Evolutionary conservation across 2,888 invertebrate genomes (phyloP), one percentile per base, ranked within the genome.

Genomic region (Apamea monoglypha): DNA sequence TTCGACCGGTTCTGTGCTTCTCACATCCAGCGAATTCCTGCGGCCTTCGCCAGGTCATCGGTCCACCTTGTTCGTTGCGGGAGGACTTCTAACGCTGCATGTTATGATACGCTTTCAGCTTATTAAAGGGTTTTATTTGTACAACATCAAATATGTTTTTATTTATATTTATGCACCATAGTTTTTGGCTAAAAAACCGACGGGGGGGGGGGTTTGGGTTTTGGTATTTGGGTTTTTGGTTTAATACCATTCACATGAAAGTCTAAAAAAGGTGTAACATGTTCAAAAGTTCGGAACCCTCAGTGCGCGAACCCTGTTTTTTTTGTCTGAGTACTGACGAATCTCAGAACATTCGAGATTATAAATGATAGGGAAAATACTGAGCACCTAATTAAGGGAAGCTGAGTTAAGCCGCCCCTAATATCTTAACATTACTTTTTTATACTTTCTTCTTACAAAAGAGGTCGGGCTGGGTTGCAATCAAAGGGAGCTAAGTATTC

Each of bases 351-450:
- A 84, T 89, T 84, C 73, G 71, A 88, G 87, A 90, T 90, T 86
- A 86, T 81, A 86, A 90, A 90, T 91, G 88, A 87, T 88, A 88
- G 86, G 85, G 83, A 86, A 88, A 91, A 90, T 90, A 89, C 90
- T 87, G 89, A 90, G 87, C 88, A 80, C 86, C 91, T 91, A 92
- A 92, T 92, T 92, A 92, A 88, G 90, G 84, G 87, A 86, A 86
- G 88, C 85, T 85, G 85, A 85, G 88, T 88, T 84, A 87, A 83
- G 90, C 88, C 80, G 85, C 76, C 86, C 87, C 88, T 88, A 85
- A 90, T 89, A 86, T 90, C 86, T 85, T 82, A 84, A 87, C 84
- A 86, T 90, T 87, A 86, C 89, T 85, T 91, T 89, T 86, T 85
- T 88, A 80, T 85, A 79, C 59, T 83, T 89, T 84, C 64, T 82